These are phyloP conservation scores for Agrotis clavis DNA, from an alignment of 2,888 invertebrate species.

Conservation along the genomic window DNA sequence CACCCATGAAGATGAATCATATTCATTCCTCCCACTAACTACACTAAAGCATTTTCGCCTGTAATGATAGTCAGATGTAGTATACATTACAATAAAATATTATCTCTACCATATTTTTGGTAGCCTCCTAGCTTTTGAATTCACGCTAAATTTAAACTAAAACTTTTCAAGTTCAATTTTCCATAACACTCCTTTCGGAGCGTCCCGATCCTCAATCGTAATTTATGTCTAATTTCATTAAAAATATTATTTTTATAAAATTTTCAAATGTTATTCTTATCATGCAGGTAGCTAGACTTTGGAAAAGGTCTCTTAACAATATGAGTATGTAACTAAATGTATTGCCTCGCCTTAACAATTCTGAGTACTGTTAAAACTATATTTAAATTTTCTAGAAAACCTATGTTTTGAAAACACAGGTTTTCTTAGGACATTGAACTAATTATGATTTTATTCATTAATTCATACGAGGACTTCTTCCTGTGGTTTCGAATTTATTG, in stretches of 20 bases:
- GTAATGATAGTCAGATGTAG: slow-evolving; percentile 78
- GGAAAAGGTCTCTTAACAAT: slow-evolving; percentile 53
- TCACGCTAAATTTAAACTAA: slow-evolving; percentile 61
- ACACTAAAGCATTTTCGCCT: slow-evolving; percentile 75
- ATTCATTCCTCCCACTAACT: slow-evolving; percentile 75
- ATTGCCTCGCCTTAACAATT: slow-evolving; percentile 24
- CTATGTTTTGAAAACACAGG: neutral
- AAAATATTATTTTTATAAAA: slow-evolving; percentile 44
- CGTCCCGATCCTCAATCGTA: slow-evolving; percentile 38
- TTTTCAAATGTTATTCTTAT: slow-evolving; percentile 31
- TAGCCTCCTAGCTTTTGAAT: slow-evolving; percentile 83
- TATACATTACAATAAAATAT: slow-evolving; percentile 74
- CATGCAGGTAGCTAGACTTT: slow-evolving; percentile 50
- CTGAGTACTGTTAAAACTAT: slow-evolving; percentile 29
- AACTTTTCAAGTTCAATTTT: slow-evolving; percentile 62
- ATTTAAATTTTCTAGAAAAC: slow-evolving; percentile 12
- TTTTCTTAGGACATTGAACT: slow-evolving; percentile 12
- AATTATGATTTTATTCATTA: slow-evolving; percentile 16
- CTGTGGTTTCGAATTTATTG: slow-evolving; percentile 13
- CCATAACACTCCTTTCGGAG: slow-evolving; percentile 34
- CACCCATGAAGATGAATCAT: slow-evolving; percentile 75
- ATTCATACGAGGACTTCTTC: slow-evolving; percentile 11
- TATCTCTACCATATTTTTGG: slow-evolving; percentile 83
- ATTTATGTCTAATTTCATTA: slow-evolving; percentile 52
- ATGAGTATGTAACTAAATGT: slow-evolving; percentile 45